Evolutionary conservation across 53 echinoderm and acorn worm species (phyloP), one percentile per base, ranked within the genome.

Genomic region (Astropecten irregularis): DNA sequence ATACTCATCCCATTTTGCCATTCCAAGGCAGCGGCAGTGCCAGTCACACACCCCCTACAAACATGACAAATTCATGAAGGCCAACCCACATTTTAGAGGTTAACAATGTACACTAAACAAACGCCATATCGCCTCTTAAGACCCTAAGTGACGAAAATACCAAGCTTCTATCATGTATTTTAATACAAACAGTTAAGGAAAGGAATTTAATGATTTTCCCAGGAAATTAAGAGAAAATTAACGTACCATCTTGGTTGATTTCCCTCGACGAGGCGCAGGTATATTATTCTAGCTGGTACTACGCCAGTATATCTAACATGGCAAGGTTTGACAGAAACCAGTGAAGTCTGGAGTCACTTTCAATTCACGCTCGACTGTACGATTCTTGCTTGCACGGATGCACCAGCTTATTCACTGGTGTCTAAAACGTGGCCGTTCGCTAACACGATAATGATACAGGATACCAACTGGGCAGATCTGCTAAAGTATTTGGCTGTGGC

Each of bases 191-290:
- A 28, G 30, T n/a, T 21, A 46, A 39, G 18, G 14, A 60, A 9
- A 26, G 26, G 5, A 2, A 40, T 60, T 42, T 51, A 31, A 32
- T 29, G 11, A 18, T 29, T 62, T 61, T 61, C 20, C 28, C 1
- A 29, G 15, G 15, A 9, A 46, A 62, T 29, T 19, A 8, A 57
- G 60, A 20, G 62, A 3, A 79, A 29, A 79, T 40, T 79, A 18
- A 50, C 62, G 23, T 62, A 79, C 79, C 79, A 79, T 79, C 49
- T 61, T 79, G 61, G 26, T 18, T 62, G 32, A 14, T 47, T 44
- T 32, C 62, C 19, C 20, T 40, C 15, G 46, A 42, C 60, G 36
- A 46, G 33, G 21, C 19, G 49, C 21, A 56, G 23, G 18, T 21
- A 56, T 4, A 56, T 56, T 56, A 22, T 23, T 21, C 9, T 56